Percentiles rank a stretch among this genome's conserved stretches.
Conservation (phyloP, 1,140 invertebrate species). For the Halesus radiatus region DNA sequence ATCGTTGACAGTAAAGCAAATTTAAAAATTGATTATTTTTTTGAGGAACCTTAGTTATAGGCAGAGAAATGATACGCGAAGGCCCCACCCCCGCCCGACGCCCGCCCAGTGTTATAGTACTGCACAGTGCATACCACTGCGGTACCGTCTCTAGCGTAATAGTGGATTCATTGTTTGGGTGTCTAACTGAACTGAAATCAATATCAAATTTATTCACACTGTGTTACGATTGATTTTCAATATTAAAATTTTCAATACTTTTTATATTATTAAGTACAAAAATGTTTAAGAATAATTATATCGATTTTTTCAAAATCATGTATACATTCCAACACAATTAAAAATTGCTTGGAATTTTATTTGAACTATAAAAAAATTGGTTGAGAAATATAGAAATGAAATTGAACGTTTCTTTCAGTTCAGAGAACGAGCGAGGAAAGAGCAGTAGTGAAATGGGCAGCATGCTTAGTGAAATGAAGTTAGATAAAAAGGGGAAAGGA, state of each 20-base stretch:
- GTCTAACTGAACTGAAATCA: slow-evolving; percentile 22
- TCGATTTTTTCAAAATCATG: slow-evolving; percentile 14
- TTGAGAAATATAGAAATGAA: slow-evolving; percentile 15
- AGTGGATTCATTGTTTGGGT: slow-evolving; percentile 36
- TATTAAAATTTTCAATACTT: slow-evolving; percentile 11
- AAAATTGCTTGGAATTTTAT: slow-evolving; percentile 33
- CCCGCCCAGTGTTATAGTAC: not conserved
- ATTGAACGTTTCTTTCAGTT: slow-evolving; percentile 14
- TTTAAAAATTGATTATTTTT: slow-evolving; percentile 54
- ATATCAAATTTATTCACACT: slow-evolving; percentile 12
- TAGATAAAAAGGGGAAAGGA: not conserved
- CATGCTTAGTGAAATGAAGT: slow-evolving; percentile 11
- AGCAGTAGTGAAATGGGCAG: not conserved
- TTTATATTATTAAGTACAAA: slow-evolving; percentile 31
- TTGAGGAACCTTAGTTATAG: slow-evolving; percentile 48
- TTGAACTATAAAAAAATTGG: slow-evolving; percentile 12
- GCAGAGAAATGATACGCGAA: slow-evolving; percentile 27
- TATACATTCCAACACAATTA: slow-evolving; percentile 33
- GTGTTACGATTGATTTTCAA: slow-evolving; percentile 1
- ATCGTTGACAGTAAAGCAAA: slow-evolving; percentile 52
- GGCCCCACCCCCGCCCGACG: not conserved
- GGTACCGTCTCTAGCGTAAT: not conserved
- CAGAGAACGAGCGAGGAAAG: not conserved
- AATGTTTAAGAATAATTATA: slow-evolving; percentile 7
- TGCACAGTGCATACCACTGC: not conserved